Percentiles rank a stretch among this genome's conserved stretches.
phyloP scores from a whole-genome alignment of 1,140 invertebrate species.

The Pogonus chalceus region DNA sequence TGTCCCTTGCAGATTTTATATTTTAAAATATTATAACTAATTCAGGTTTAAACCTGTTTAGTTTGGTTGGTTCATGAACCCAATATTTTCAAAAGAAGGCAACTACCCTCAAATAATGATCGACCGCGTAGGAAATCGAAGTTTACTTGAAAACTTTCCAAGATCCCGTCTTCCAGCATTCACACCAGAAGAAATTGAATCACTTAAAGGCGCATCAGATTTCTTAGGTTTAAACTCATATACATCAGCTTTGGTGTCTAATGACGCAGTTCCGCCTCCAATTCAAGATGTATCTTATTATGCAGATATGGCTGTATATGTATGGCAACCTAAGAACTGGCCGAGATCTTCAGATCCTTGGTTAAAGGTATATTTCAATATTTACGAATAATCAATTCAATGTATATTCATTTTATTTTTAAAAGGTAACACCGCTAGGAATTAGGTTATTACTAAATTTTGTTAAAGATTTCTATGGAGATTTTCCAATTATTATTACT shows the following conservation, averaged over 20 bases:
- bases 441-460: slow-evolving; percentile 46
- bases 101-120: slow-evolving; percentile 33
- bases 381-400: slow-evolving; percentile 20
- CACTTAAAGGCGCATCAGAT: slow-evolving; percentile 41
- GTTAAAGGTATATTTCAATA: neutral
- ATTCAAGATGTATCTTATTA: neutral
- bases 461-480: slow-evolving; percentile 43
- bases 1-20: too few species aligned
- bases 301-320: neutral
- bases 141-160: slow-evolving; percentile 34
- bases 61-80: slow-evolving; percentile 28
- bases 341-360: neutral
- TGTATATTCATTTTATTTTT: neutral
- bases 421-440: slow-evolving; percentile 42
- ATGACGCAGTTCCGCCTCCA: neutral
- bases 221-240: slow-evolving; percentile 55
- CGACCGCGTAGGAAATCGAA: slow-evolving; percentile 37
- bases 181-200: slow-evolving; percentile 33
- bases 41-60: slow-evolving; percentile 20
- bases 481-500: slow-evolving; percentile 49
- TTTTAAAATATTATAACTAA: neutral
- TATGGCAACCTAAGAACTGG: neutral
- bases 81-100: slow-evolving; percentile 26
- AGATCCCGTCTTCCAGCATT: slow-evolving; percentile 40
- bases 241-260: slow-evolving; percentile 30